phyloP scores from a whole-genome alignment of 2,797 vertebrate species.

The Novumbra hubbsi region DNA sequence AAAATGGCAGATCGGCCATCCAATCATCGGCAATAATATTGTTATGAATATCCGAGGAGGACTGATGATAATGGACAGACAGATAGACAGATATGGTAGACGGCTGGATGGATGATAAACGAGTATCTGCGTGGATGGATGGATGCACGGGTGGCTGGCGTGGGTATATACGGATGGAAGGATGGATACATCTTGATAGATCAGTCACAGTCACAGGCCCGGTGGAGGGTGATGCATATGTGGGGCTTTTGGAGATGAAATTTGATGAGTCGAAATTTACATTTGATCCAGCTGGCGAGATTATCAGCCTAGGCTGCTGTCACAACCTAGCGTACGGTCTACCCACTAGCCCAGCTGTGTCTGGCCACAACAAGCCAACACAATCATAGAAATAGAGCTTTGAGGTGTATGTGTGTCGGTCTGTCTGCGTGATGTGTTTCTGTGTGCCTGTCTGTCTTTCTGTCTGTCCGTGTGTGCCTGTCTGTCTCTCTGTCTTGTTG shows the following conservation, averaged over 20 bases:
- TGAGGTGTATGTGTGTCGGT: neutral
- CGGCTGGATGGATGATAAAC: conserved; percentile 34
- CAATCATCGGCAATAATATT: neutral
- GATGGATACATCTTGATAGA: conserved; percentile 34
- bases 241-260: neutral
- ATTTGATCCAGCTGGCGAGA: conserved; percentile 30
- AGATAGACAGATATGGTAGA: neutral
- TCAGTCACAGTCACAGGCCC: conserved; percentile 21
- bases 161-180: conserved; percentile 35
- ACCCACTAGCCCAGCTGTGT: neutral
- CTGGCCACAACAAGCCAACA: neutral
- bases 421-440: too few species aligned
- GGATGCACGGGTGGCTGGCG: conserved; percentile 19
- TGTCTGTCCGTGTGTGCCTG: too few species aligned
- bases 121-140: conserved; percentile 40
- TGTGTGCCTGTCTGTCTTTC: too few species aligned
- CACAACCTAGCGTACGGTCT: conserved; percentile 13
- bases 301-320: conserved; percentile 9
- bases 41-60: conserved; percentile 14
- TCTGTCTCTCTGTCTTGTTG: too few species aligned
- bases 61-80: conserved; percentile 17
- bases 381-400: neutral
- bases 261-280: conserved; percentile 15
- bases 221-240: conserved; percentile 14
- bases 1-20: conserved; percentile 21